Evolutionary conservation across 2,113 vertebrate species (phyloP).

Genomic region (Rhodinocichla rosea): DNA sequence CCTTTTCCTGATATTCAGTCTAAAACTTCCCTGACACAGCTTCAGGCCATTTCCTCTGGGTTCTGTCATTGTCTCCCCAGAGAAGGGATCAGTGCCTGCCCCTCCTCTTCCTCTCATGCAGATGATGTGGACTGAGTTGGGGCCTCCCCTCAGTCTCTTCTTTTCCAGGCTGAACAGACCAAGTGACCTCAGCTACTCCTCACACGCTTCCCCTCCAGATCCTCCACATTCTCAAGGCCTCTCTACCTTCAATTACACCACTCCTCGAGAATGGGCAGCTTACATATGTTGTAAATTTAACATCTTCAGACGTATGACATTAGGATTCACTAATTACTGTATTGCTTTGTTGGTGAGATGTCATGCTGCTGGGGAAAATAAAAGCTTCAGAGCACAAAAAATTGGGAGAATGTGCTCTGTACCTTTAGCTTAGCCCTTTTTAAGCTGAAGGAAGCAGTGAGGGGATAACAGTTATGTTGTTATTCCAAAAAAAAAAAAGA

Average conservation of each 20-base stretch:
- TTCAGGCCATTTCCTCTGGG: background rate
- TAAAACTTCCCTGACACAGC: background rate
- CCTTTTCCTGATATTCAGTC: background rate
- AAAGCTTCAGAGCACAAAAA: background rate
- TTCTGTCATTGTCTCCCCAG: background rate
- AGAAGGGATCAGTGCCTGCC: background rate
- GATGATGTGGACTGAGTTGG: background rate
- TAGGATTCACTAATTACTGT: background rate
- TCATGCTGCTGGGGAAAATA: background rate
- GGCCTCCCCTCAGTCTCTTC: background rate
- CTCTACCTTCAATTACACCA: background rate
- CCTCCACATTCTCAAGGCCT: background rate
- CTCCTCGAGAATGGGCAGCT: background rate
- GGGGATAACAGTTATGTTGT: background rate
- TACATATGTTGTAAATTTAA: background rate
- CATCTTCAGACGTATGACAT: too few species aligned
- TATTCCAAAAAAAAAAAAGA: conserved; percentile 30
- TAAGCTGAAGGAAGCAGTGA: background rate
- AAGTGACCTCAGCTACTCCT: background rate
- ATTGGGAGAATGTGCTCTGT: background rate
- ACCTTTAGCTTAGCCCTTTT: background rate
- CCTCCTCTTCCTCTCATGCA: background rate
- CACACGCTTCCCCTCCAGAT: background rate
- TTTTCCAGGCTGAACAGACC: background rate
- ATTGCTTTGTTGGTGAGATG: background rate